Evolutionary conservation across 2,888 invertebrate genomes (phyloP).

Genomic region (Encarsia formosa): DNA sequence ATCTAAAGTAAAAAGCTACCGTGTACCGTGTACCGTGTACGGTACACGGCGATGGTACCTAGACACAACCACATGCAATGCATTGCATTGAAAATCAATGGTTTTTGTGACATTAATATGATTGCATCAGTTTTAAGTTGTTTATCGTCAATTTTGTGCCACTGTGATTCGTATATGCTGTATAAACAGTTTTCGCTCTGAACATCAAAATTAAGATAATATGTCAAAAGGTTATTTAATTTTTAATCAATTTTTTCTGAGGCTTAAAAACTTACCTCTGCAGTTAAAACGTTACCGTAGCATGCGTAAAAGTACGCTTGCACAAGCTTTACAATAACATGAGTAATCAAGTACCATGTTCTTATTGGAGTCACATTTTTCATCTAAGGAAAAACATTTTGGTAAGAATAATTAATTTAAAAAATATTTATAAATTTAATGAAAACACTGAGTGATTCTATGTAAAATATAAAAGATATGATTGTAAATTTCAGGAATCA

Average conservation of each 20-base stretch:
- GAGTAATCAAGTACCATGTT: conserved; percentile 1
- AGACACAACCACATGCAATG: conserved; percentile 2
- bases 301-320: conserved; percentile 35
- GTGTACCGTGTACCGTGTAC: conserved; percentile 6
- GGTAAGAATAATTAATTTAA: background rate
- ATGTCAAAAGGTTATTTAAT: too few species aligned
- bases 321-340: conserved; percentile 26
- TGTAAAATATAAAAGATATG: too few species aligned
- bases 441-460: too few species aligned
- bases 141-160: conserved; percentile 29
- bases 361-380: conserved; percentile 1
- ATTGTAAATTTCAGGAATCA: too few species aligned
- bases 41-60: conserved; percentile 20
- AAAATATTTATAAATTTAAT: background rate
- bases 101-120: conserved; percentile 32
- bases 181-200: conserved; percentile 33
- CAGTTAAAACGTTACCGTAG: conserved; percentile 29
- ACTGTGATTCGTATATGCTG: conserved; percentile 32
- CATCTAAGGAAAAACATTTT: background rate
- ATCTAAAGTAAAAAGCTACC: background rate
- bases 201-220: too few species aligned
- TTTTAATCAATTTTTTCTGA: background rate
- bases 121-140: conserved; percentile 28
- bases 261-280: conserved; percentile 29
- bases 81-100: conserved; percentile 31